Evolutionary conservation across 2,113 vertebrate species (phyloP), one percentile per base, ranked within the genome.

Genomic region (Panthera uncia): DNA sequence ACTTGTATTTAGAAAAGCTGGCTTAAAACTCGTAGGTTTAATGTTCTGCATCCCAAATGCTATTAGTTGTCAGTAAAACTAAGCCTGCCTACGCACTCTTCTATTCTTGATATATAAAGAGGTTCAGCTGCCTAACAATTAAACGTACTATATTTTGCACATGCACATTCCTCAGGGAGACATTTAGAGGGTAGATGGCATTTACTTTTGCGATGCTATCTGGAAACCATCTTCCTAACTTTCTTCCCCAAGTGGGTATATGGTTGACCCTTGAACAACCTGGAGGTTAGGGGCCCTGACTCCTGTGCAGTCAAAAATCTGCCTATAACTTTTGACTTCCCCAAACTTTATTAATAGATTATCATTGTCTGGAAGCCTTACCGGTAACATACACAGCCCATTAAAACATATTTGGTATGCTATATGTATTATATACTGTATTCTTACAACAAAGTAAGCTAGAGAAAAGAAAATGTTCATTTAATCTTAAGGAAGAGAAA

Each of bases 71-170:
- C 94, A 92, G 92, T 96, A 89, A 95, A 95, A 73, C 33, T 25
- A 68, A 95, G 69, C 71, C 89, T 95, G 90, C 97, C 97, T 94
- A 97, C 84, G 2, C 80, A 81, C 88, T 94, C 94, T 86, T 96
- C 83, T 97, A 90, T 94, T 95, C 94, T 96, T 95, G 94, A 92
- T 91, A 96, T 98, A 98, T 97, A 98, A 98, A 97, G 97, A 98
- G 96, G 95, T 74, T 96, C 84, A 88, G 89, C 95, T 97, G 92
- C 83, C 95, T 95, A 80, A 95, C 95, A 96, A 97, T 97, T 97
- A 97, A 91, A 96, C 73, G 61, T 36, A 88, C 83, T 97, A 80
- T 95, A 94, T 96, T 98, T 95, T 96, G 90, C 83, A 89, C 93
- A 61, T 2, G 78, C 65, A 86, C 29, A n/a, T 76, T 95, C 66